phyloP scores from a whole-genome alignment of 2,113 vertebrate genomes.

The Rhinichthys klamathensis region DNA sequence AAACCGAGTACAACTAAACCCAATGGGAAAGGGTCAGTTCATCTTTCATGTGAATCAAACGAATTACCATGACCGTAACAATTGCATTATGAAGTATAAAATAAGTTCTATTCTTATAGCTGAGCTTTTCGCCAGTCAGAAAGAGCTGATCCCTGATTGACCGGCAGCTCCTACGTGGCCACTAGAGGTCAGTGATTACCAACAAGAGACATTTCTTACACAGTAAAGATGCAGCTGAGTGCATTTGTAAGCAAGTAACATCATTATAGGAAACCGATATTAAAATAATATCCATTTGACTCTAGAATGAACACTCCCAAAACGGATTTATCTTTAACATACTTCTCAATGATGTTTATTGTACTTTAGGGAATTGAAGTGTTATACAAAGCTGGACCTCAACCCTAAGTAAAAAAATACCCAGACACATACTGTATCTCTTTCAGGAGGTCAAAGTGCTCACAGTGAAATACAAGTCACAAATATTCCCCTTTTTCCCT shows the following conservation, averaged over 20 bases:
- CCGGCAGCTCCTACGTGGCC: neutral
- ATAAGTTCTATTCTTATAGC: neutral
- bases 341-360: neutral
- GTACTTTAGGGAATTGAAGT: neutral
- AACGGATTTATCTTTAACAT: neutral
- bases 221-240: neutral
- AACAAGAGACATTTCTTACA: neutral
- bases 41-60: neutral
- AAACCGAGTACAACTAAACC: neutral
- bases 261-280: neutral
- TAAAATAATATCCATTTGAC: neutral
- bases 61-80: neutral
- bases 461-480: neutral
- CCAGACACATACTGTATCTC: neutral
- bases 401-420: neutral
- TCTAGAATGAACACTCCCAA: slow-evolving; percentile 8
- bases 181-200: slow-evolving; percentile 1
- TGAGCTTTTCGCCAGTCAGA: neutral
- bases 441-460: slow-evolving; percentile 27
- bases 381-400: neutral
- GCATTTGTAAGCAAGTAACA: neutral
- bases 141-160: neutral
- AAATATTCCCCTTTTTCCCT: neutral
- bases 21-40: neutral
- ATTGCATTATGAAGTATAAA: neutral